Conservation (phyloP, 2,888 invertebrate species). For the Platycnemis pennipes region DNA sequence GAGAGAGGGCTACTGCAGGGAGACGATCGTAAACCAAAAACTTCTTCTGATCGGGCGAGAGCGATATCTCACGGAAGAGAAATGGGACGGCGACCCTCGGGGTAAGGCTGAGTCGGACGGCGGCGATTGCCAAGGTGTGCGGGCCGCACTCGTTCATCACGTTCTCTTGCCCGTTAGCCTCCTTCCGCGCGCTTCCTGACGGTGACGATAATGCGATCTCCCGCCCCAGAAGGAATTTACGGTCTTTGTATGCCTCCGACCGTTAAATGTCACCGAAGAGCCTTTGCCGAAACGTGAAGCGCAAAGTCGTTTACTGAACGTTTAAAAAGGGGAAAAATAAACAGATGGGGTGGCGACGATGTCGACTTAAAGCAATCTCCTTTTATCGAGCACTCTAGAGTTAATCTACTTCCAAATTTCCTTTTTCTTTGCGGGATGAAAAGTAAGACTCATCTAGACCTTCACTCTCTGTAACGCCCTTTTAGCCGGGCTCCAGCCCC, state of each 20-base stretch:
- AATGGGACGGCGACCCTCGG: not conserved
- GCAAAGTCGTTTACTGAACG: not conserved
- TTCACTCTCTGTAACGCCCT: too few species aligned
- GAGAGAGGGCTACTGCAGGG: not conserved
- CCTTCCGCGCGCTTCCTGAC: not conserved
- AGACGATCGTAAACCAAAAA: slow-evolving; percentile 24
- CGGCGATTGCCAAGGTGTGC: not conserved
- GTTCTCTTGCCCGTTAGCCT: not conserved
- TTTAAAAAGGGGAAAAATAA: not conserved
- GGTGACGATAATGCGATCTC: not conserved
- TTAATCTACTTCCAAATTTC: too few species aligned
- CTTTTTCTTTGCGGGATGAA: too few species aligned
- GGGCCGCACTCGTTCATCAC: slow-evolving; percentile 6
- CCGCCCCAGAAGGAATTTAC: not conserved
- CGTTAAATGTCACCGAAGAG: not conserved
- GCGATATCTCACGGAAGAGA: slow-evolving; percentile 7
- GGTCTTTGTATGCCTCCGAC: not conserved
- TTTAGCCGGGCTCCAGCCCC: too few species aligned
- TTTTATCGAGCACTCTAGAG: too few species aligned
- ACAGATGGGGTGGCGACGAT: too few species aligned
- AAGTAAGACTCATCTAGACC: too few species aligned
- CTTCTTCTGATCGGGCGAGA: not conserved
- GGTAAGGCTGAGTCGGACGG: not conserved
- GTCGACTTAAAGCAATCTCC: too few species aligned
- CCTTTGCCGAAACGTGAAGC: not conserved